Evolutionary conservation across 2,797 vertebrate genomes (phyloP), one percentile per base, ranked within the genome.

Genomic region (Myoxocephalus aenaeus): DNA sequence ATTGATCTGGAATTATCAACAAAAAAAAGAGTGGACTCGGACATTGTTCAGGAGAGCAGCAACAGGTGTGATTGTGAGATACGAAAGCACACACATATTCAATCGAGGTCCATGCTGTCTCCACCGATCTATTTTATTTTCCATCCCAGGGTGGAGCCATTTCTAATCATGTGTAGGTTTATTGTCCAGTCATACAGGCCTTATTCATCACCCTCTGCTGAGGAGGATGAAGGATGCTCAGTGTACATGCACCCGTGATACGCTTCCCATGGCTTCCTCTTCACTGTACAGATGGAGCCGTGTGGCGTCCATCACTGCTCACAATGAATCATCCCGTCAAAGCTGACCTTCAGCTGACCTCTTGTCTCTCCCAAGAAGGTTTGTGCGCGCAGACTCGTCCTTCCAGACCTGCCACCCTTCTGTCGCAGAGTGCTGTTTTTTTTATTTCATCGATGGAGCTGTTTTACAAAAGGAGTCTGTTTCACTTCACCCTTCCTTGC

Each of bases 61-160:
- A 89, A 90, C 93, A 93, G 81, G 86, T 91, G 77, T 73, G 80
- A 13, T n/a, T 53, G 50, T 53, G 48, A 50, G 53, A 51, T 42
- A 25, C 51, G 18, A 65, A 40, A 50, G 32, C 32, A 59, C 65
- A 62, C n/a, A 14, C 22, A 59, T 11, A 66, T 42, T 9, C 42
- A 42, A 18, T 48, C 11, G 13, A 54, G n/a, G 44, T 36, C 25
- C 27, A n/a, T 34, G 34, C 22, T 38, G 56, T 25, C 36, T 14
- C 25, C 4, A n/a, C 65, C 1, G 18, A 34, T 42, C 65, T 7
- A 8, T 34, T 3, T 29, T 53, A 50, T 46, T 40, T 17, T 8
- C 15, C 1, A n/a, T 48, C 15, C 22, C 3, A 14, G 22, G 10
- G 6, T 38, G 17, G 20, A 80, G 59, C 56, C 65, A 20, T 63